phyloP scores from a whole-genome alignment of 2,113 vertebrate genomes.

The Rhea pennata region DNA sequence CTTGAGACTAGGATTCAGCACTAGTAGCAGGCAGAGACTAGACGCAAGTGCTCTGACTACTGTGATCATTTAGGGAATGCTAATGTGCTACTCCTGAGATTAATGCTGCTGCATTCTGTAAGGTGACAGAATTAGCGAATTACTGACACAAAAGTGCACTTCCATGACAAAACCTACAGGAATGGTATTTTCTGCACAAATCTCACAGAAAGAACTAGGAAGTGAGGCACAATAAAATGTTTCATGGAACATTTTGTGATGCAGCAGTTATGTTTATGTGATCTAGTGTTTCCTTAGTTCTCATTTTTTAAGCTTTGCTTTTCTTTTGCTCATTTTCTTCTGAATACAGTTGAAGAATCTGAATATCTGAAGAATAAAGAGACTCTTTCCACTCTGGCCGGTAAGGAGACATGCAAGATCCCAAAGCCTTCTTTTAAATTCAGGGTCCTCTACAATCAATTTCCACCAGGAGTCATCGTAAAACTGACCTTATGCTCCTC shows the following conservation, averaged over 20 bases:
- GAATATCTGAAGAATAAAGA: neutral
- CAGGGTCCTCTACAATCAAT: neutral
- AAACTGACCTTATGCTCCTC: neutral
- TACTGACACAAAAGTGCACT: neutral
- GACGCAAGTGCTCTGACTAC: neutral
- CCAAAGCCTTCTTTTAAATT: neutral
- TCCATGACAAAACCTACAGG: conserved; percentile 22
- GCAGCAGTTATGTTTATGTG: neutral
- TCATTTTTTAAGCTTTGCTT: neutral
- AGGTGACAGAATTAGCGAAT: neutral
- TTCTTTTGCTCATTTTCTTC: neutral
- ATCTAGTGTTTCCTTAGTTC: neutral
- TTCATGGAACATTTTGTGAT: neutral
- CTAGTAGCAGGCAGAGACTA: neutral
- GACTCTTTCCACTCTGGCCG: neutral
- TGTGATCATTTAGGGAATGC: neutral
- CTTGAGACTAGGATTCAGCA: neutral
- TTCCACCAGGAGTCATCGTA: neutral
- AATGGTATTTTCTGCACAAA: conserved; percentile 1
- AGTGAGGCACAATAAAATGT: neutral
- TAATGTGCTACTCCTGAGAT: neutral
- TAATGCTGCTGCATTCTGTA: conserved; percentile 17
- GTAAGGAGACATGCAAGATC: neutral
- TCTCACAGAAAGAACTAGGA: neutral
- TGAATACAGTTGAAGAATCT: neutral